These are phyloP conservation scores for Chondrosia reniformis DNA, from an alignment of 37 sponge, comb jelly and placozoan genomes.

Conservation along the genomic window DNA sequence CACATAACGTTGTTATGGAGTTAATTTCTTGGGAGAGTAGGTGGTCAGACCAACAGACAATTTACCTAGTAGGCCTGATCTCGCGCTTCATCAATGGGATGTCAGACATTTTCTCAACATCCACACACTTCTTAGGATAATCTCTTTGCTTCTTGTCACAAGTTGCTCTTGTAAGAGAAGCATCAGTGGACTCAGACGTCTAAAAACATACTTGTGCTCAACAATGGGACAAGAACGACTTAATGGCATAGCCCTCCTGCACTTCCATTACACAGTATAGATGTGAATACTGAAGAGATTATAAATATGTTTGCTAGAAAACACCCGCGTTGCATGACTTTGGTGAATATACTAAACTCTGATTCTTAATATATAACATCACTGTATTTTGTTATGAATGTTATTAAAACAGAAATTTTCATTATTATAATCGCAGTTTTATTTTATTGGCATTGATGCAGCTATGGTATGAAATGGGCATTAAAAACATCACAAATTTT, in stretches of 20 bases:
- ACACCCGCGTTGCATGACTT: slow-evolving; percentile 13
- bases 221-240: slow-evolving; percentile 19
- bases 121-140: slow-evolving; percentile 2
- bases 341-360: neutral
- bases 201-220: slow-evolving; percentile 24
- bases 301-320: neutral
- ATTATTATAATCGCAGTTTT: too few relatives aligned
- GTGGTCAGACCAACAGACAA: neutral
- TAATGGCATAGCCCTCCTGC: slow-evolving; percentile 23
- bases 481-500: too few relatives aligned
- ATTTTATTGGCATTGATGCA: too few relatives aligned
- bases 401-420: too few relatives aligned
- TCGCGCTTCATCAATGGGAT: neutral
- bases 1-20: slow-evolving; percentile 5
- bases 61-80: neutral
- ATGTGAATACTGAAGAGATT: neutral
- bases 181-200: slow-evolving; percentile 26
- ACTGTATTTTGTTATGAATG: too few relatives aligned
- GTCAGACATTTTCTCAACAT: slow-evolving; percentile 1
- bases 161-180: slow-evolving; percentile 24
- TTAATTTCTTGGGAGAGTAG: neutral
- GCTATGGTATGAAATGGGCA: too few relatives aligned
- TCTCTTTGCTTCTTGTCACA: neutral
- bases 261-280: slow-evolving; percentile 10
- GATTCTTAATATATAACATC: slow-evolving; percentile 16